Percentiles rank a stretch among this genome's conserved stretches.
These are phyloP conservation scores for Callyntrura sp. DNA, from an alignment of 2,888 invertebrate genomes.

Conservation along the genomic window DNA sequence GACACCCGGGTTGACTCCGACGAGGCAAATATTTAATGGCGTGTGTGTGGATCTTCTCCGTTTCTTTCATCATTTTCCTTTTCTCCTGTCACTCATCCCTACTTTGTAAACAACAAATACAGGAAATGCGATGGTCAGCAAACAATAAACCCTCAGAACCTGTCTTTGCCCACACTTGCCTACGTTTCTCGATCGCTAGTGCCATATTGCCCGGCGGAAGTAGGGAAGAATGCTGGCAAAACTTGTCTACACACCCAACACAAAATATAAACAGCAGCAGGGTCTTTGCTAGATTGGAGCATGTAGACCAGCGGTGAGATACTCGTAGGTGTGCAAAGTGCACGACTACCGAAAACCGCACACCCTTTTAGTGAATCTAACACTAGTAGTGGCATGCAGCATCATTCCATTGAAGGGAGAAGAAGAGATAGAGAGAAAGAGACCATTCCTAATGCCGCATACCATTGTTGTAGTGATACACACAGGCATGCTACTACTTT, in stretches of 20 bases:
- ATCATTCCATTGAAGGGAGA: background rate
- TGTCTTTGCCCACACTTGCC: background rate
- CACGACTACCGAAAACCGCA: conserved; percentile 25
- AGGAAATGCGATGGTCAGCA: conserved; percentile 48
- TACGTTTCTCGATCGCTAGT: background rate
- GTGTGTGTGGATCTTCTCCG: background rate
- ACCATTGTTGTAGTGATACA: too few relatives aligned
- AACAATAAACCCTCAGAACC: conserved; percentile 49
- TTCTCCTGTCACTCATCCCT: conserved; percentile 46
- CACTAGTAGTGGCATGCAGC: background rate
- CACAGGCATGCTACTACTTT: too few relatives aligned
- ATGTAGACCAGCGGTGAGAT: background rate
- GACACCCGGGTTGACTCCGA: background rate
- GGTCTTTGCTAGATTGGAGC: background rate
- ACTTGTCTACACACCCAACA: background rate
- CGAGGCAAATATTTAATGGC: conserved; percentile 32
- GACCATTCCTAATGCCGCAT: too few relatives aligned
- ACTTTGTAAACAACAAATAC: conserved; percentile 38
- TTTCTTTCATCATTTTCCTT: conserved; percentile 24
- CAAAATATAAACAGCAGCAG: too few relatives aligned
- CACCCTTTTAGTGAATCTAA: too few relatives aligned
- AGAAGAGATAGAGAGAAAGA: background rate
- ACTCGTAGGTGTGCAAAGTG: background rate
- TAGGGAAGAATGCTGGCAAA: conserved; percentile 15
- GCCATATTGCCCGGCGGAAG: background rate